These are phyloP conservation scores for Coremacera marginata DNA, from an alignment of 2,888 invertebrate genomes.

Conservation along the genomic window DNA sequence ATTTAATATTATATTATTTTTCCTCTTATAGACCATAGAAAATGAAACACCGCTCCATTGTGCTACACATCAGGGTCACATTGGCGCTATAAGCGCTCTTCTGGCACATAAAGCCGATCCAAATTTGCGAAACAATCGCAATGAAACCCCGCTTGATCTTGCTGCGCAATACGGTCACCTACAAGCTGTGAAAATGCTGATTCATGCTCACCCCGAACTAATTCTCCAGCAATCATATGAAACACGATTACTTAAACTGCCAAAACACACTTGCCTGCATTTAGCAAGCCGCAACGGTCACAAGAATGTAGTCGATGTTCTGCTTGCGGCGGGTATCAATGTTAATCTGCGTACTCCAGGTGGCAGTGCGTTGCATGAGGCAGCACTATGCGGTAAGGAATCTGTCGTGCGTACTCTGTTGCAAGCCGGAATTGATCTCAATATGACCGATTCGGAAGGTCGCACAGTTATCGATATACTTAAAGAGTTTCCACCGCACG, in stretches of 20 bases:
- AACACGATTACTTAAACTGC: background rate
- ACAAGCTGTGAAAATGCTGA: conserved; percentile 88
- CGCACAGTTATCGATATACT: conserved; percentile 90
- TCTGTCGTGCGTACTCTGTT: conserved; percentile 87
- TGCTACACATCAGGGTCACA: conserved; percentile 94
- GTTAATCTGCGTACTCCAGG: conserved; percentile 88
- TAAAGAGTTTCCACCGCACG: conserved; percentile 88
- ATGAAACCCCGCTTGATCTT: conserved; percentile 93
- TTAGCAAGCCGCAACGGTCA: conserved; percentile 93
- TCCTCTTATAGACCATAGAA: conserved; percentile 78
- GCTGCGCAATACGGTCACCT: conserved; percentile 90
- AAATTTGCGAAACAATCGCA: conserved; percentile 85
- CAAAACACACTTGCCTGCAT: conserved; percentile 87
- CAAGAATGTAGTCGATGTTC: conserved; percentile 84
- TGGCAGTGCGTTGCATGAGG: conserved; percentile 94
- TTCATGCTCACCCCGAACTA: conserved; percentile 86
- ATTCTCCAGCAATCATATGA: conserved; percentile 74
- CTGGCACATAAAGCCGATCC: conserved; percentile 90
- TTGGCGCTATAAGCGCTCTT: conserved; percentile 84
- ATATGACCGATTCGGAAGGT: conserved; percentile 82
- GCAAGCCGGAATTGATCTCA: conserved; percentile 84
- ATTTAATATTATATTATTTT: background rate
- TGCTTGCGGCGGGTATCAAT: conserved; percentile 87
- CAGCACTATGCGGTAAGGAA: conserved; percentile 90
- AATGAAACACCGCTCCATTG: conserved; percentile 94